Conservation (phyloP, 92 coral and sea anemone genomes). For the Ricordea florida region DNA sequence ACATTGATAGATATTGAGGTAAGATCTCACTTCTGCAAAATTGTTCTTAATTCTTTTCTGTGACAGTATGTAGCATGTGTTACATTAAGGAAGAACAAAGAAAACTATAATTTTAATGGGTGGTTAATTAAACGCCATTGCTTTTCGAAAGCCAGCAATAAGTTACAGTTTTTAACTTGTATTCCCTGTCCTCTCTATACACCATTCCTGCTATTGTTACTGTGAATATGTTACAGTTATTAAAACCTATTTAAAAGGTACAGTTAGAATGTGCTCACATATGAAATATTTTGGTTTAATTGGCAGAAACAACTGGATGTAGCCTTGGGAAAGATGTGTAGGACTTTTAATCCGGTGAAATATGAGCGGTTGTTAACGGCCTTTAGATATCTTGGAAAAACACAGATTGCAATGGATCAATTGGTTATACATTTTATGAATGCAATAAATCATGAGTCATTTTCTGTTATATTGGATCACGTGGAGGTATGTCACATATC, state of each 20-base stretch:
- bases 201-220: no score
- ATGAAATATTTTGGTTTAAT: no score
- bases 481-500: conserved; percentile 74
- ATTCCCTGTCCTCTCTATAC: no score
- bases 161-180: not conserved
- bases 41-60: not conserved
- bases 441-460: conserved; percentile 90
- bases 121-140: no score
- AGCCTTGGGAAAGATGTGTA: conserved; percentile 89
- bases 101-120: no score
- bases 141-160: not conserved
- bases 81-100: no score
- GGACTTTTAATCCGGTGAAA: conserved; percentile 88
- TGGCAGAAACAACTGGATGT: conserved; percentile 88
- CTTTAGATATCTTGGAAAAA: conserved; percentile 93
- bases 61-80: not conserved
- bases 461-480: conserved; percentile 81
- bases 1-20: conserved; percentile 96
- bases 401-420: conserved; percentile 98
- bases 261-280: no score
- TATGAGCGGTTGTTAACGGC: conserved; percentile 94
- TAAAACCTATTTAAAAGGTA: no score
- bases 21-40: not conserved
- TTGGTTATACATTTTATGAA: conserved; percentile 95
- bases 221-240: no score